Conservation (phyloP, 2,888 invertebrate species). For the Exocentrus adspersus region DNA sequence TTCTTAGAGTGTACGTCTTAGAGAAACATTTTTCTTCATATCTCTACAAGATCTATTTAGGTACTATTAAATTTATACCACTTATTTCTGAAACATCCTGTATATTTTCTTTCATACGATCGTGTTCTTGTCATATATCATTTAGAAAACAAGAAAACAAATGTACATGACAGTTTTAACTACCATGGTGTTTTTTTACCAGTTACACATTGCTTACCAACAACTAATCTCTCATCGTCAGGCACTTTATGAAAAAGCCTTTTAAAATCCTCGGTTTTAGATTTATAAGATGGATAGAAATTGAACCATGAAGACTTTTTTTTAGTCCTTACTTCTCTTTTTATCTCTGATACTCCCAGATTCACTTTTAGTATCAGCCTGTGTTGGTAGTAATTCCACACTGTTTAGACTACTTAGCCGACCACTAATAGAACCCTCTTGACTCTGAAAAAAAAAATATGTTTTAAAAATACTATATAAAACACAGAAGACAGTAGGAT, state of each 20-base stretch:
- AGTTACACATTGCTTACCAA: conserved; percentile 72
- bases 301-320: conserved; percentile 90
- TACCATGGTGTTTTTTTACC: too few species aligned
- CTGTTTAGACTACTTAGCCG: conserved; percentile 44
- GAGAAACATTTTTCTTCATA: too few species aligned
- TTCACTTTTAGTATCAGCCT: conserved; percentile 49
- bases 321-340: conserved; percentile 66
- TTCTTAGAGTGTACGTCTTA: too few species aligned
- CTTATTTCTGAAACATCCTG: too few species aligned
- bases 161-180: too few species aligned
- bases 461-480: too few species aligned
- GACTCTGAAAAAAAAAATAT: conserved; percentile 48
- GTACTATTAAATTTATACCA: too few species aligned
- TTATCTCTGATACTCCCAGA: conserved; percentile 53
- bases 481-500: too few species aligned
- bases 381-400: conserved; percentile 47
- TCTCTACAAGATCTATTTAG: too few species aligned
- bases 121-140: too few species aligned
- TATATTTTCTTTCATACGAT: too few species aligned
- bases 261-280: conserved; percentile 91
- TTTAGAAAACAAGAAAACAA: too few species aligned
- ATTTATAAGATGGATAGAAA: conserved; percentile 93
- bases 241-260: conserved; percentile 92
- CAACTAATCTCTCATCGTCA: conserved; percentile 89
- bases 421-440: conserved; percentile 51